phyloP scores from a whole-genome alignment of 2,888 invertebrate genomes.

The Epirrhoe alternata region DNA sequence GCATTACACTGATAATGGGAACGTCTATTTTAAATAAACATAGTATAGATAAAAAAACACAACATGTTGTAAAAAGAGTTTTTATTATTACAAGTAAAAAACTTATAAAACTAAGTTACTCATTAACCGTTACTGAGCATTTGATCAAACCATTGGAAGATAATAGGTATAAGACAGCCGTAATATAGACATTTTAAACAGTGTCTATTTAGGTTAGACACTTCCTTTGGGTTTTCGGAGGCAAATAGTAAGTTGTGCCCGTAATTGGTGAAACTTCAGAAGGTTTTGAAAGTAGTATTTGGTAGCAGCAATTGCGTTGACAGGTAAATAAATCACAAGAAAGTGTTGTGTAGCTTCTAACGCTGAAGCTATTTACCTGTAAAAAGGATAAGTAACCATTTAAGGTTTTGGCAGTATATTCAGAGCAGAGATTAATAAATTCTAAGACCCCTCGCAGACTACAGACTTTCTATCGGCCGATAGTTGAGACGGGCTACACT shows the following conservation, averaged over 20 bases:
- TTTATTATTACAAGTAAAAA: constrained; percentile 21
- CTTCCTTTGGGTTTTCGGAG: too few relatives aligned
- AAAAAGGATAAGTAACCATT: not conserved
- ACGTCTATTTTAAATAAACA: too few relatives aligned
- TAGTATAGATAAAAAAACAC: constrained; percentile 2
- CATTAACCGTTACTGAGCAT: constrained; percentile 1
- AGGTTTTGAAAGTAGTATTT: constrained; percentile 28
- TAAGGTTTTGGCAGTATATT: too few relatives aligned
- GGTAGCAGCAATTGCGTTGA: constrained; percentile 21
- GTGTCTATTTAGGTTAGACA: too few relatives aligned
- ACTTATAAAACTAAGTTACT: constrained; percentile 10
- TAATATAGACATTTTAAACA: too few relatives aligned
- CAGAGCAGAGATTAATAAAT: too few relatives aligned
- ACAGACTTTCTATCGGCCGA: too few relatives aligned
- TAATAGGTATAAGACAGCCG: not conserved
- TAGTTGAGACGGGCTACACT: too few relatives aligned
- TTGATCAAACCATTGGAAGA: not conserved
- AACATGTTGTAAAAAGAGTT: not conserved
- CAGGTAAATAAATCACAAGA: not conserved
- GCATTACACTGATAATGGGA: too few relatives aligned
- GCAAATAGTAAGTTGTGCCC: too few relatives aligned
- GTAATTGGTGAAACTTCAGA: not conserved
- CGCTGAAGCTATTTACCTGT: not conserved
- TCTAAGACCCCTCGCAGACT: too few relatives aligned
- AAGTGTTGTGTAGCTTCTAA: not conserved